These are phyloP conservation scores for Luehdorfia chinensis DNA, from an alignment of 1,140 invertebrate species.

Conservation along the genomic window DNA sequence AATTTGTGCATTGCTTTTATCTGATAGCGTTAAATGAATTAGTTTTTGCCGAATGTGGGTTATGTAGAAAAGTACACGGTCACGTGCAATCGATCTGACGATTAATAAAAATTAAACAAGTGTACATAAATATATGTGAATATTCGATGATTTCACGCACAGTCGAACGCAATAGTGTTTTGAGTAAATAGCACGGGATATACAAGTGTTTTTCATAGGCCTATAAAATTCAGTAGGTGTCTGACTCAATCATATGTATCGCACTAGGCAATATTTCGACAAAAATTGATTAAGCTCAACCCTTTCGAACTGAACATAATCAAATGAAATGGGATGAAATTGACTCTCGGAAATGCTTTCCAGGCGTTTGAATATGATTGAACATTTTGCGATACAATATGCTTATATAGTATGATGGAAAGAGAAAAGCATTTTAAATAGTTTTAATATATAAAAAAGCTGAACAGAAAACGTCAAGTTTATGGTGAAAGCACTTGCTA, in stretches of 20 bases:
- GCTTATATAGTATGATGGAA: slow-evolving; percentile 9
- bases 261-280: slow-evolving; percentile 35
- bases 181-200: too few relatives aligned
- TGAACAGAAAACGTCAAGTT: slow-evolving; percentile 13
- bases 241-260: slow-evolving; percentile 30
- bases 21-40: too few relatives aligned
- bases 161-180: too few relatives aligned
- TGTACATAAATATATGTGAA: too few relatives aligned
- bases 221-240: slow-evolving; percentile 24
- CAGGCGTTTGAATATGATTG: slow-evolving; percentile 26
- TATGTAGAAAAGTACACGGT: too few relatives aligned
- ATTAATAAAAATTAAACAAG: too few relatives aligned
- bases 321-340: slow-evolving; percentile 45
- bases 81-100: too few relatives aligned
- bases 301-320: slow-evolving; percentile 46
- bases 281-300: slow-evolving; percentile 47
- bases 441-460: background rate
- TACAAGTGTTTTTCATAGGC: too few relatives aligned
- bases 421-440: slow-evolving; percentile 8
- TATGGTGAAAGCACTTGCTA: slow-evolving; percentile 22
- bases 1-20: too few relatives aligned
- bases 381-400: slow-evolving; percentile 18
- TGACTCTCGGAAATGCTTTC: slow-evolving; percentile 43
- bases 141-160: too few relatives aligned
- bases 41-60: too few relatives aligned